Conservation (phyloP, 2,888 invertebrate genomes). For the Agriopis aurantiaria region DNA sequence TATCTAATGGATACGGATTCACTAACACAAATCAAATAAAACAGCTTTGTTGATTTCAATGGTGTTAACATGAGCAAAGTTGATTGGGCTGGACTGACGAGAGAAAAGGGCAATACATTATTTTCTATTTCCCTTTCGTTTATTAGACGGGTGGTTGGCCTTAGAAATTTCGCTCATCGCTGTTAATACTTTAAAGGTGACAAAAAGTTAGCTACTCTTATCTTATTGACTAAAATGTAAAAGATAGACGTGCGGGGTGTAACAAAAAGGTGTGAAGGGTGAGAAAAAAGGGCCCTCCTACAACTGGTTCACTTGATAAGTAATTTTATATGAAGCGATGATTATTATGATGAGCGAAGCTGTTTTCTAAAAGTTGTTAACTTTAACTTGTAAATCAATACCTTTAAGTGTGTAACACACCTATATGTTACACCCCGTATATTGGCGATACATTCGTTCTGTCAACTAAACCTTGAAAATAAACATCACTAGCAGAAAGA, state of each 20-base stretch:
- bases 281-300: too few relatives aligned
- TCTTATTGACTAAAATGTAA: neutral
- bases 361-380: too few relatives aligned
- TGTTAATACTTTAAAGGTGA: neutral
- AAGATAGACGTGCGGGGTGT: neutral
- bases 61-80: neutral
- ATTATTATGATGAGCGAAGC: too few relatives aligned
- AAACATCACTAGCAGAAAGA: neutral
- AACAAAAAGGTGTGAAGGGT: too few relatives aligned
- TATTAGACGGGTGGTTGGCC: neutral
- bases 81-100: neutral
- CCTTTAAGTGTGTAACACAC: too few relatives aligned
- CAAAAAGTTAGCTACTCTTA: neutral
- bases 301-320: too few relatives aligned
- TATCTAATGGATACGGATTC: slow-evolving; percentile 66
- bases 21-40: slow-evolving; percentile 44
- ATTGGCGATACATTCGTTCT: neutral
- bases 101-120: neutral
- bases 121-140: neutral
- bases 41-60: neutral
- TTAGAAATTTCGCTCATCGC: neutral
- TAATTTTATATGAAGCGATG: too few relatives aligned
- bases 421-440: too few relatives aligned
- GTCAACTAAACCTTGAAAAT: neutral
- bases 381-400: too few relatives aligned